These are phyloP conservation scores for Caprella mutica DNA, from an alignment of 2,888 invertebrate species.

Conservation along the genomic window DNA sequence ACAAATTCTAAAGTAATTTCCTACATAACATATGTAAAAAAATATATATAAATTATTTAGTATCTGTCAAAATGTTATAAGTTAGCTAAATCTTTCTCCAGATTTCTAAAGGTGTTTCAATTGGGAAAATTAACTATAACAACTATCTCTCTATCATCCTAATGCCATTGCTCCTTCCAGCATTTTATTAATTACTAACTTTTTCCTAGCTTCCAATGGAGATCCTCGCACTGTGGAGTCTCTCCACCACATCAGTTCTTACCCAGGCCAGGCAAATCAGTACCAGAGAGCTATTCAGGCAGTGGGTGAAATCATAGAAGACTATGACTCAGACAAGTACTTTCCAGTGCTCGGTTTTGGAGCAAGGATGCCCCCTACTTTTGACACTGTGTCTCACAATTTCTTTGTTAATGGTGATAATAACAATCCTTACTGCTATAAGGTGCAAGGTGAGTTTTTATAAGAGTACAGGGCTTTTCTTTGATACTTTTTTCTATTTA, in stretches of 20 bases:
- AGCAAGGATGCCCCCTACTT: constrained; percentile 43
- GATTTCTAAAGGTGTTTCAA: too few relatives aligned
- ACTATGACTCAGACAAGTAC: constrained; percentile 46
- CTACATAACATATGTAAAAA: too few relatives aligned
- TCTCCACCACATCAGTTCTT: constrained; percentile 34
- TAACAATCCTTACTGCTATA: constrained; percentile 46
- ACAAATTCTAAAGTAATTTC: too few relatives aligned
- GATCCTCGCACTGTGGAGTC: constrained; percentile 40
- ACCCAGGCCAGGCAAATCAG: constrained; percentile 34
- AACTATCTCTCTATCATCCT: too few relatives aligned
- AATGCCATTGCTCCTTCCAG: too few relatives aligned
- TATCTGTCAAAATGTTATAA: too few relatives aligned
- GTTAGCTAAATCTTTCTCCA: too few relatives aligned
- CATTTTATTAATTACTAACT: constrained; percentile 9
- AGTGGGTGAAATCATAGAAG: constrained; percentile 43
- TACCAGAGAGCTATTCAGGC: constrained; percentile 40
- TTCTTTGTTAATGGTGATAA: constrained; percentile 46
- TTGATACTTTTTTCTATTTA: too few relatives aligned
- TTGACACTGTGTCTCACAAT: constrained; percentile 41
- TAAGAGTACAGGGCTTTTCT: too few relatives aligned
- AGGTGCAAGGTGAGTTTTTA: constrained; percentile 40
- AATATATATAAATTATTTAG: too few relatives aligned
- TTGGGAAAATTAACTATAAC: too few relatives aligned
- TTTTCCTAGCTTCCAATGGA: constrained; percentile 42
- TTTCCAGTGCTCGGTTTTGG: constrained; percentile 44